Evolutionary conservation across 2,113 vertebrate species (phyloP), one percentile per base, ranked within the genome.

Genomic region (Callithrix jacchus): DNA sequence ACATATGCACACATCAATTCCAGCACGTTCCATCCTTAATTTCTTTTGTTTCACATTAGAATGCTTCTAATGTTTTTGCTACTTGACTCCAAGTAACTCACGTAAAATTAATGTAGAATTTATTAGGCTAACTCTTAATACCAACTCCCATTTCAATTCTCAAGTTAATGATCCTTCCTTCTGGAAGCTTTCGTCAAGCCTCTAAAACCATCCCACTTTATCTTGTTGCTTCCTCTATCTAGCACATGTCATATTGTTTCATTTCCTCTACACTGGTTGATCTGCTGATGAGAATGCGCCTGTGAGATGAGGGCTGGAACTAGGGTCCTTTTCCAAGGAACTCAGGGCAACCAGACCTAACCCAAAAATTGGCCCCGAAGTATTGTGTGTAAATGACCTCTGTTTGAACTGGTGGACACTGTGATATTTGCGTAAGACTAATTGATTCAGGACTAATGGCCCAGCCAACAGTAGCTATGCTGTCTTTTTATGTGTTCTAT

Each of bases 1-100:
- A 21, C 3, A 10, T 1, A 2, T 0, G 1, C 35, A 40, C 16
- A 61, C 16, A 25, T 25, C 16, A 3, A 9, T 4, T n/a, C 45
- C 21, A 16, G 0, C 27, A 18, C 0, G 6, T 6, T 58, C 40
- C 12, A 32, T 30, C 49, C 16, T 0, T 2, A 3, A 40, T 58
- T 56, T 23, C 6, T n/a, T 64, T 61, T 37, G 23, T 37, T n/a
- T 71, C 61, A 14, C 61, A 64, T 64, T 64, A 64, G 5, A 30
- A 64, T 30, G 11, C 61, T 64, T 64, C 61, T 64, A 64, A 30
- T 32, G 61, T 64, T 64, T 12, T 64, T 64, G 61, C 13, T 64
- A 64, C 61, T 64, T 64, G 61, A 27, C 27, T 64, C 61, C 61
- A 64, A 64, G 61, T 64, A 30, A 64, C 13, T 64, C 61, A 32